Evolutionary conservation across 2,888 invertebrate genomes (phyloP).

Genomic region (Folsomia candida): DNA sequence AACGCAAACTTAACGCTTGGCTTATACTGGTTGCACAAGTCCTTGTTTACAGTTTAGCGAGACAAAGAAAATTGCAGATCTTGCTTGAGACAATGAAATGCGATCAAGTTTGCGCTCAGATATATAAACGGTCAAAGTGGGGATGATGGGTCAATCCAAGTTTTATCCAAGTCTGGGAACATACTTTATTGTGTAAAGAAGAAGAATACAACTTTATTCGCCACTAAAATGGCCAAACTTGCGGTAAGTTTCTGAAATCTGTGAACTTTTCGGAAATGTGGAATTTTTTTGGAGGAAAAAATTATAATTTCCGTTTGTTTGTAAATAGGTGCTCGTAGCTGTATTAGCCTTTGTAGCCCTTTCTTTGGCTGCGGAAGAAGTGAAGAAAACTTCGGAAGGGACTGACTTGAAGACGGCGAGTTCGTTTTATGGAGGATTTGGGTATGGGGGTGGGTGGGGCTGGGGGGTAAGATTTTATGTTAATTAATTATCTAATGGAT

Average conservation of each 20-base stretch:
- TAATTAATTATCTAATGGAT: background rate
- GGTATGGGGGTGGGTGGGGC: slow-evolving; percentile 14
- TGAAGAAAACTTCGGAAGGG: background rate
- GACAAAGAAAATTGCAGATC: background rate
- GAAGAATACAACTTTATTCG: too few relatives aligned
- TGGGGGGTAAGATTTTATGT: slow-evolving; percentile 7
- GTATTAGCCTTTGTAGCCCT: slow-evolving; percentile 1
- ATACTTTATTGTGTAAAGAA: background rate
- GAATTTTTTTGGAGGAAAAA: slow-evolving; percentile 10
- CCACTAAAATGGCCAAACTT: slow-evolving; percentile 9
- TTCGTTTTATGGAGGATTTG: slow-evolving; percentile 1
- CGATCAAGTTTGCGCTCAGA: background rate
- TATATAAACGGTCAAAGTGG: background rate
- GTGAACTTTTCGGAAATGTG: too few relatives aligned
- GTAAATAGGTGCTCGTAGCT: background rate
- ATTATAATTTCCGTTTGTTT: background rate
- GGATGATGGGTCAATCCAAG: background rate
- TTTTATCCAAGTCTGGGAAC: background rate
- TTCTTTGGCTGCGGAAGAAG: slow-evolving; percentile 4
- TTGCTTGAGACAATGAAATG: background rate
- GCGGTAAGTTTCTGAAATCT: background rate
- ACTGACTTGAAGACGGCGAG: background rate
- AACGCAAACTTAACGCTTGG: background rate
- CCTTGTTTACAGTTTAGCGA: background rate
- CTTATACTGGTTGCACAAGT: background rate